Evolutionary conservation across 2,888 invertebrate species (phyloP), one percentile per base, ranked within the genome.

Genomic region (Drosophila anomalata): DNA sequence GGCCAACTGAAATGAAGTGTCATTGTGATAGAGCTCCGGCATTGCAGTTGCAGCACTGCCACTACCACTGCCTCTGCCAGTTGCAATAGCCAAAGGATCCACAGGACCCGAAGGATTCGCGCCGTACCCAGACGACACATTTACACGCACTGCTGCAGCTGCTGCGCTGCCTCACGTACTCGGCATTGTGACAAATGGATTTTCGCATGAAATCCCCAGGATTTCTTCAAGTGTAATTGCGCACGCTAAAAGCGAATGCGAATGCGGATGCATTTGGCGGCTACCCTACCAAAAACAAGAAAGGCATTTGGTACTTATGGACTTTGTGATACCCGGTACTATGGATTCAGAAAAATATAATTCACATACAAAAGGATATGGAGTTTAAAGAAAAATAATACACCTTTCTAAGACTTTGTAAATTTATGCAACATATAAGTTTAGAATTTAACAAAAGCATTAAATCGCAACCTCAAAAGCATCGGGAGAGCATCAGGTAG

Each of bases 161-260:
- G 74, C 82, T 79, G 74, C 75, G 77, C 66, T 72, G 76, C 78
- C 65, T 84, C 85, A 87, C 87, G 85, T 87, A 85, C 77, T 87
- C 76, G 73, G 77, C 83, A 88, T 86, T 88, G 89, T 89, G 88
- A 89, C 85, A 89, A 89, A 88, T 83, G 80, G 85, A 85, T 86
- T 84, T 89, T 77, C 80, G 76, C 85, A 81, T 75, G 78, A 77
- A 86, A 85, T 85, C 85, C 87, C 77, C 66, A 57, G 84, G 85
- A 85, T 85, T 85, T 87, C 87, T 85, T 85, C 78, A 84, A 85
- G 79, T 85, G 87, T 84, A 84, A 84, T 84, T 85, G 82, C 77
- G 78, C 78, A 76, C 82, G 75, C 80, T 79, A 77, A 84, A 81
- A 84, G 84, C 74, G 73, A 79, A 79, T 72, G 68, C 75, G 80